Conservation (phyloP, 2,888 invertebrate genomes). For the Hydraecia micacea region DNA sequence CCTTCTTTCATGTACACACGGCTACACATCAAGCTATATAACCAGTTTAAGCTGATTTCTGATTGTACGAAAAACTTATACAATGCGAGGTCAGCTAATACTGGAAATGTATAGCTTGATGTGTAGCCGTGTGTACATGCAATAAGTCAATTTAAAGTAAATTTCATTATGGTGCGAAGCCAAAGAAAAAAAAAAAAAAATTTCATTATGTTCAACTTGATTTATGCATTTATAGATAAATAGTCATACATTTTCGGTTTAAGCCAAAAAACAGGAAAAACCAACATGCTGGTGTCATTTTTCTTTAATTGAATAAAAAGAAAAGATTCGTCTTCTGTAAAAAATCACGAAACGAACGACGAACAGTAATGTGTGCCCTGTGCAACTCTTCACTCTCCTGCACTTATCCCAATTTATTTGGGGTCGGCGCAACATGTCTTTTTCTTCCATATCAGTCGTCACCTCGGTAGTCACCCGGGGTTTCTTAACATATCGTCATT, state of each 20-base stretch:
- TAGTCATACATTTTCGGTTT: not conserved
- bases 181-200: too few species aligned
- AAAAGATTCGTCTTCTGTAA: conserved; percentile 4
- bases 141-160: not conserved
- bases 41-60: too few species aligned
- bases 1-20: not conserved
- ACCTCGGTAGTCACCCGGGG: too few species aligned
- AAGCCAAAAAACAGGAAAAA: conserved; percentile 7
- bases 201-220: not conserved
- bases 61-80: too few species aligned
- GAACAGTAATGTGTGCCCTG: not conserved
- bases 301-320: conserved; percentile 35
- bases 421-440: too few species aligned
- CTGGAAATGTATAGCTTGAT: too few species aligned
- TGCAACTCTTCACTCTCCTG: not conserved
- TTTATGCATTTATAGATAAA: conserved; percentile 8
- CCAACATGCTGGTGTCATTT: not conserved
- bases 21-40: too few species aligned
- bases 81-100: too few species aligned
- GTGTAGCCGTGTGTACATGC: not conserved
- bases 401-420: not conserved
- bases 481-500: not conserved
- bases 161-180: not conserved
- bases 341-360: not conserved
- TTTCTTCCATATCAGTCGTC: too few species aligned